Evolutionary conservation across 2,113 vertebrate genomes (phyloP).

Genomic region (Ibidorhyncha struthersii): DNA sequence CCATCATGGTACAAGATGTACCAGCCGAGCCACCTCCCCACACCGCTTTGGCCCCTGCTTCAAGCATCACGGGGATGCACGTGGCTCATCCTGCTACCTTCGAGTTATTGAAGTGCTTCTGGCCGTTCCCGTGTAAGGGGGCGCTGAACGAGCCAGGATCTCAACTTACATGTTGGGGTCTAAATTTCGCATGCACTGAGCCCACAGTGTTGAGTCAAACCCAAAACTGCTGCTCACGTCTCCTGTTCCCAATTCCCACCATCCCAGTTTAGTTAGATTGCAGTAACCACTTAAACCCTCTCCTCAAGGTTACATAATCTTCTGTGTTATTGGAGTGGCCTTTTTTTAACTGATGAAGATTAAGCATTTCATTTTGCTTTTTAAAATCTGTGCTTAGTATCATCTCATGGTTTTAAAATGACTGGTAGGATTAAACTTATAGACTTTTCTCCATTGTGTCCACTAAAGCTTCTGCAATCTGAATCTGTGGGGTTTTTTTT

Average conservation of each 20-base stretch:
- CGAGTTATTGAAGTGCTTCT: neutral
- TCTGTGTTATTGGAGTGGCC: neutral
- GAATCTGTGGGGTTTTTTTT: neutral
- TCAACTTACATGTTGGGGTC: accelerated
- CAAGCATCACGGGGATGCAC: accelerated
- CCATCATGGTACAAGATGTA: neutral
- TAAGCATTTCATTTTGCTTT: constrained; percentile 29
- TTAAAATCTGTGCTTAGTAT: neutral
- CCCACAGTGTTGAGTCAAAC: neutral
- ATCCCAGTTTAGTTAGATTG: accelerated
- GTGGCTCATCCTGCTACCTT: accelerated
- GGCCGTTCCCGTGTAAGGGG: accelerated
- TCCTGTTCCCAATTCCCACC: neutral
- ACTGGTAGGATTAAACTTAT: constrained; percentile 31
- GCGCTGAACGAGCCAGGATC: neutral
- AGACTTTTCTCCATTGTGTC: neutral
- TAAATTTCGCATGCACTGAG: neutral
- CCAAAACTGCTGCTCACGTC: accelerated
- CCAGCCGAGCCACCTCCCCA: neutral
- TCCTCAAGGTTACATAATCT: neutral
- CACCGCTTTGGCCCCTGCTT: neutral
- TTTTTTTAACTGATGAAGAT: constrained; percentile 25
- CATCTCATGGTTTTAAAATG: neutral
- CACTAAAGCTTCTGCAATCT: constrained; percentile 10
- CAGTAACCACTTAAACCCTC: neutral